Conservation (phyloP, 2,113 vertebrate species). For the Albula glossodonta region DNA sequence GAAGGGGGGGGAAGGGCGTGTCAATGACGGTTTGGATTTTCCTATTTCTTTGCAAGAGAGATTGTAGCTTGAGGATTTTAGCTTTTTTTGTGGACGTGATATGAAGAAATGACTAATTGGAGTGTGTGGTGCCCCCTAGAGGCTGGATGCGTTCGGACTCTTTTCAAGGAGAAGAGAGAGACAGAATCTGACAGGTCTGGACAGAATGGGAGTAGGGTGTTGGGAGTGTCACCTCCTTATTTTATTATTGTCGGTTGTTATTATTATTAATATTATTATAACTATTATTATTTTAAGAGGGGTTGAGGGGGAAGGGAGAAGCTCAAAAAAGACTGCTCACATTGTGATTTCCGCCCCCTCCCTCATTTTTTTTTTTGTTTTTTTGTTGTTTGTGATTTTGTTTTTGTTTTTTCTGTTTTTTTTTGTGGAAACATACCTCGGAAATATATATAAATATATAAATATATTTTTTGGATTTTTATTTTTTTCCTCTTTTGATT, state of each 20-base stretch:
- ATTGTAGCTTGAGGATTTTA: conserved; percentile 37
- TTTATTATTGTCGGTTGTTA: conserved; percentile 51
- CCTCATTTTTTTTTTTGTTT: conserved; percentile 7
- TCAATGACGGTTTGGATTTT: neutral
- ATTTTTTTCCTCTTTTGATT: conserved; percentile 48
- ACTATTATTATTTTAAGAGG: conserved; percentile 56
- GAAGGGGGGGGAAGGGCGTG: conserved; percentile 19
- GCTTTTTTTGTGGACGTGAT: conserved; percentile 46
- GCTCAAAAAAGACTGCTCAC: conserved; percentile 58
- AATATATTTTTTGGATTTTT: conserved; percentile 75
- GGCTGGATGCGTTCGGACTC: conserved; percentile 37
- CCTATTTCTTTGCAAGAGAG: conserved; percentile 14
- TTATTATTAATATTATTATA: conserved; percentile 52
- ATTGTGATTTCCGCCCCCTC: conserved; percentile 51
- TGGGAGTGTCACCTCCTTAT: conserved; percentile 52
- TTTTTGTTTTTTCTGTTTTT: conserved; percentile 48
- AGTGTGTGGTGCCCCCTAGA: conserved; percentile 45
- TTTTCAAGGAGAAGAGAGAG: neutral
- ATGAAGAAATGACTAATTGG: conserved; percentile 43
- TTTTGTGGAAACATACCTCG: conserved; percentile 75
- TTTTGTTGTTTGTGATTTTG: conserved; percentile 39
- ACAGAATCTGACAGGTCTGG: conserved; percentile 11
- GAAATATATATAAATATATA: conserved; percentile 66
- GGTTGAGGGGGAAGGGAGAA: conserved; percentile 50
- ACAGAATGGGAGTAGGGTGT: conserved; percentile 12